Evolutionary conservation across 2,113 vertebrate genomes (phyloP).

Genomic region (Megaceryle torquata): DNA sequence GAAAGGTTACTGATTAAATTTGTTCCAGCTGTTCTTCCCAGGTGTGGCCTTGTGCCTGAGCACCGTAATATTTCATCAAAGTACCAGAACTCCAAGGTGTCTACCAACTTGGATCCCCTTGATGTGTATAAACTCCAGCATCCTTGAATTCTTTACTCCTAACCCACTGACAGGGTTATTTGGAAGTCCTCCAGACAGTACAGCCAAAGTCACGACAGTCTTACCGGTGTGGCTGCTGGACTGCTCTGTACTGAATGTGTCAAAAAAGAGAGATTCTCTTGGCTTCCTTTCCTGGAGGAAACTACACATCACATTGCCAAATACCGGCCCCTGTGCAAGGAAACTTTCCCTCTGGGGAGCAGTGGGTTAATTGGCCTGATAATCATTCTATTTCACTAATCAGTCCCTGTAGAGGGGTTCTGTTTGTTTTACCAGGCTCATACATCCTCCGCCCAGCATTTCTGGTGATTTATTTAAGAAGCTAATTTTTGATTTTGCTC

Average conservation of each 20-base stretch:
- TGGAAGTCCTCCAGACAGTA: background rate
- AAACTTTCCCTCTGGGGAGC: background rate
- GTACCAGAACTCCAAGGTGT: background rate
- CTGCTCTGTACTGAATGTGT: background rate
- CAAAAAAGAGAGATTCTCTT: background rate
- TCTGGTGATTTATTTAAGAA: conserved; percentile 36
- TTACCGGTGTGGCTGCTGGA: background rate
- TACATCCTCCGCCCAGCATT: background rate
- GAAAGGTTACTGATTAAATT: background rate
- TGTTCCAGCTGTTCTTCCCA: background rate
- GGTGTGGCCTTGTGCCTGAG: background rate
- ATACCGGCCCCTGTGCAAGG: background rate
- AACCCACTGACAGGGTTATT: background rate
- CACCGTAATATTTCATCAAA: background rate
- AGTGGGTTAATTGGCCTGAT: conserved; percentile 55
- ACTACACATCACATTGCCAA: background rate
- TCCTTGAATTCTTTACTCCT: background rate
- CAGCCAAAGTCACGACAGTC: background rate
- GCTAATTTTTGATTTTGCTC: conserved; percentile 21
- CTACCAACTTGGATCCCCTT: background rate
- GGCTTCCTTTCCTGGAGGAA: background rate
- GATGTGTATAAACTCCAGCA: background rate
- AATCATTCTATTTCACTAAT: conserved; percentile 50
- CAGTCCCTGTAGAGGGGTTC: conserved; percentile 45
- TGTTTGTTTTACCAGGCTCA: conserved; percentile 31